phyloP scores from a whole-genome alignment of 2,113 vertebrate genomes.

The Protobothrops mucrosquamatus region DNA sequence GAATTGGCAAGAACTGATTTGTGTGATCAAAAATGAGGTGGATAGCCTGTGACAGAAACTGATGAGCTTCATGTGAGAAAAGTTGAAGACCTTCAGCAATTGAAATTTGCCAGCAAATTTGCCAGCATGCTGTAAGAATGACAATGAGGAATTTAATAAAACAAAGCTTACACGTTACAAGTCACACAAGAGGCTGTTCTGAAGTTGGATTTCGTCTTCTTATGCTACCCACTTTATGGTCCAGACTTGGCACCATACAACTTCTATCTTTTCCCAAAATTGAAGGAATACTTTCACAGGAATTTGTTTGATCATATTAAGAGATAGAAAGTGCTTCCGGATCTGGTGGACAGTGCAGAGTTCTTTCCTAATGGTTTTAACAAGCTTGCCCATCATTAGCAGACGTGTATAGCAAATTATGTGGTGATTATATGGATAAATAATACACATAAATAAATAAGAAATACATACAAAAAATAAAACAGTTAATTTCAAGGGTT shows the following conservation, averaged over 20 bases:
- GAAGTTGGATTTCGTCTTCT: background rate
- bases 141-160: background rate
- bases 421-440: background rate
- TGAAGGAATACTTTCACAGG: background rate
- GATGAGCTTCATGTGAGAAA: background rate
- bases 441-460: background rate
- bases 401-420: background rate
- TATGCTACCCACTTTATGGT: background rate
- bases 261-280: background rate
- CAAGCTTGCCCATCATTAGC: background rate
- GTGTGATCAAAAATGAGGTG: background rate
- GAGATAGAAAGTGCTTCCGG: background rate
- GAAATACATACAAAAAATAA: background rate
- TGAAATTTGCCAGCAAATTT: background rate
- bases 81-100: background rate
- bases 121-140: background rate
- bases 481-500: background rate
- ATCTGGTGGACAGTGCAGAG: background rate
- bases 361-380: background rate
- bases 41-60: background rate
- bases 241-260: background rate
- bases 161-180: background rate
- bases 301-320: background rate
- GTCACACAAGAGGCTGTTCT: background rate
- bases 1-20: background rate